Evolutionary conservation across 2,797 vertebrate species (phyloP).

Genomic region (Pogonophryne albipinna): DNA sequence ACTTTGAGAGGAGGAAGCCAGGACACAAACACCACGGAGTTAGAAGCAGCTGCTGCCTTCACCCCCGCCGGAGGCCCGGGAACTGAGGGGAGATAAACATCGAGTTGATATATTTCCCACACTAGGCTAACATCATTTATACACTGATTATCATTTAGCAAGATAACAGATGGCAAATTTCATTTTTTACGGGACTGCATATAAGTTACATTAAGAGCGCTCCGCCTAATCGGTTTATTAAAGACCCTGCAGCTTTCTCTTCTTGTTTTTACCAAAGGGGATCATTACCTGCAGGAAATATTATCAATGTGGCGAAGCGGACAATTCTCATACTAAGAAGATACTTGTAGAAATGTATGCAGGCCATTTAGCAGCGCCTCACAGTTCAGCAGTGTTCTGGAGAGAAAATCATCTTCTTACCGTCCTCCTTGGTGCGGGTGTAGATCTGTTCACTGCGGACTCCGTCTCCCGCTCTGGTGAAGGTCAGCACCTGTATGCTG

Average conservation of each 20-base stretch:
- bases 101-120: slow-evolving; percentile 19
- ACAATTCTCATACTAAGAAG: slow-evolving; percentile 17
- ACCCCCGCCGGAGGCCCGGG: slow-evolving; percentile 96
- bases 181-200: not conserved
- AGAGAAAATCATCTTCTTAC: slow-evolving; percentile 72
- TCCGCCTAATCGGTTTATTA: slow-evolving; percentile 28
- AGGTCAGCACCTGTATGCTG: slow-evolving; percentile 96
- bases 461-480: slow-evolving; percentile 95
- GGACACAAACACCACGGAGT: slow-evolving; percentile 95
- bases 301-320: slow-evolving; percentile 9
- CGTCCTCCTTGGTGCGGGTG: slow-evolving; percentile 96
- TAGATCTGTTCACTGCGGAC: slow-evolving; percentile 97
- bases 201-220: slow-evolving; percentile 10
- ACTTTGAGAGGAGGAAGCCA: slow-evolving; percentile 97
- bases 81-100: slow-evolving; percentile 80
- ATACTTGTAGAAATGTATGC: slow-evolving; percentile 12
- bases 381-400: not conserved
- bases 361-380: not conserved
- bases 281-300: slow-evolving; percentile 18
- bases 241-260: not conserved
- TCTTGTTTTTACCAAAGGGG: slow-evolving; percentile 27
- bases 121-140: slow-evolving; percentile 39
- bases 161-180: slow-evolving; percentile 28
- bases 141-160: slow-evolving; percentile 19
- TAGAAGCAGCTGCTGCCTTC: slow-evolving; percentile 94